phyloP scores from a whole-genome alignment of 2,888 invertebrate genomes.

The Nowickia ferox region DNA sequence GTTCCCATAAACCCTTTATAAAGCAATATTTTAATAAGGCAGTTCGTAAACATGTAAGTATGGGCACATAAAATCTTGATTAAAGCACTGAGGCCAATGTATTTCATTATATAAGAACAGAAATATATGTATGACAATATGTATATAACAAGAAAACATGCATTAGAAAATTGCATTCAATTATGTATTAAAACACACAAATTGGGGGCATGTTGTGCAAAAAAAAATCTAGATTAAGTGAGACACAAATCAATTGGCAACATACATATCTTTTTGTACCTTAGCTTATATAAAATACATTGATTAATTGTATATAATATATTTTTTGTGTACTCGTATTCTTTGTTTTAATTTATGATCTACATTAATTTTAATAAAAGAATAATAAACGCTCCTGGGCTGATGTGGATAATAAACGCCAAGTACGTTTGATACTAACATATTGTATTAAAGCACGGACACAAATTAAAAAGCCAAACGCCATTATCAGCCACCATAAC shows the following conservation, averaged over 20 bases:
- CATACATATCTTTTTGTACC: conserved; percentile 49
- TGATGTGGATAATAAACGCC: conserved; percentile 92
- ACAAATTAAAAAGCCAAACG: conserved; percentile 94
- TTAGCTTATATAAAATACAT: conserved; percentile 56
- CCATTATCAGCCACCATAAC: conserved; percentile 97
- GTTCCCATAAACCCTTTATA: too few species aligned
- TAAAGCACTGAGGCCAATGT: background rate
- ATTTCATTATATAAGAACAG: background rate
- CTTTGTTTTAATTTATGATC: conserved; percentile 35
- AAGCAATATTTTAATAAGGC: too few species aligned
- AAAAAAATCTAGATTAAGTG: conserved; percentile 7
- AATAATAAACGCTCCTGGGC: conserved; percentile 94
- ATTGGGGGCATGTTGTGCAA: background rate
- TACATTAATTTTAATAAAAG: conserved; percentile 87
- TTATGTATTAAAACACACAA: background rate
- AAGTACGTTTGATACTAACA: conserved; percentile 93
- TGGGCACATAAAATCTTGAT: background rate
- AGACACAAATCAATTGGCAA: conserved; percentile 63
- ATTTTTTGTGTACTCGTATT: conserved; percentile 26
- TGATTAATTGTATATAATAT: conserved; percentile 23
- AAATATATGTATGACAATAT: too few species aligned
- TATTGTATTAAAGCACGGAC: conserved; percentile 94
- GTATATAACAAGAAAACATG: too few species aligned
- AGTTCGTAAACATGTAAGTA: background rate
- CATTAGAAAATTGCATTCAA: too few species aligned